Evolutionary conservation across 2,797 vertebrate genomes (phyloP), one percentile per base, ranked within the genome.

Genomic region (Enteromius mattozi): DNA sequence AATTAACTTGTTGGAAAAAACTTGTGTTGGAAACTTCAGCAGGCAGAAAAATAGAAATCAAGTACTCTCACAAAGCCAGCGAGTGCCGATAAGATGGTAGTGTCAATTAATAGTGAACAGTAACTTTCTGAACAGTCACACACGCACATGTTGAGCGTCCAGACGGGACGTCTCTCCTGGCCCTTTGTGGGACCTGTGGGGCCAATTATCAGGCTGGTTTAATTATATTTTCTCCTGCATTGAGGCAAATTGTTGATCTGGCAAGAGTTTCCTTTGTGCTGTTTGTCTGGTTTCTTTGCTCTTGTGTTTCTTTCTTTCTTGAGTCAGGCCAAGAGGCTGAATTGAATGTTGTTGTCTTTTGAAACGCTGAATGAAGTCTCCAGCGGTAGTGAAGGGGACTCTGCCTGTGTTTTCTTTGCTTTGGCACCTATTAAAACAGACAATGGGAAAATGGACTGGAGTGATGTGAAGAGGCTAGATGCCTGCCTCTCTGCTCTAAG

Each of bases 291-390:
- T 94, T 95, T 94, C 96, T 94, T 92, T 89, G 86, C 86, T 85
- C 95, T 96, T 94, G 94, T 94, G 96, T 94, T 91, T 86, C 84
- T 77, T 83, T 91, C 45, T 69, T 80, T 84, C 70, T 81, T 91
- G 91, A 94, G 95, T 94, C 95, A 95, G 97, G 96, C 96, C 97
- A 97, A 96, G 97, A 96, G 86, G 94, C 95, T 96, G 97, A 97
- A 98, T 98, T 98, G 98, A 99, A 98, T 96, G 93, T 97, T 98
- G 97, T 99, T 99, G 97, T 99, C 97, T 95, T 97, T 97, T 98
- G 96, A 96, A 96, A 96, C 95, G 93, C 91, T 97, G 97, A 97
- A 99, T 97, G 97, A 98, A 97, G 96, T 97, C 96, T 97, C 97
- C 97, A 98, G 98, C 97, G 97, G 96, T 97, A 97, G 61, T 85